Evolutionary conservation across 2,888 invertebrate species (phyloP).

Genomic region (Eristalinus aeneus): DNA sequence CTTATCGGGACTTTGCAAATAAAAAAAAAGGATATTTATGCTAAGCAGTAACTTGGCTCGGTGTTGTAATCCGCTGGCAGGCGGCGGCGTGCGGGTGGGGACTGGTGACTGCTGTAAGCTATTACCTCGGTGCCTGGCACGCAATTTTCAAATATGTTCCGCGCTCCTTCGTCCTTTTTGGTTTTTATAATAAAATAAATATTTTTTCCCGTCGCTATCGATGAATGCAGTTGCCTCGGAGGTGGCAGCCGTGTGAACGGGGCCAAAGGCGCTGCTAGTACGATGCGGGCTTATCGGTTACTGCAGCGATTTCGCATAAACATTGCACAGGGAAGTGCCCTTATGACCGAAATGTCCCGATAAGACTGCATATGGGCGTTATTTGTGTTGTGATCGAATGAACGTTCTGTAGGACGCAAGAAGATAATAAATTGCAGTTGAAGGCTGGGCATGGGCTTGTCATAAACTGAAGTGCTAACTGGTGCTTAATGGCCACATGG

Average conservation of each 20-base stretch:
- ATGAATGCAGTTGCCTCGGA: conserved; percentile 30
- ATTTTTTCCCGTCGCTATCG: conserved; percentile 37
- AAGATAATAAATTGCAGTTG: background rate
- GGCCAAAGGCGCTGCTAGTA: conserved; percentile 33
- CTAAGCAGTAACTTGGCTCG: conserved; percentile 22
- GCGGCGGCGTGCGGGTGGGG: background rate
- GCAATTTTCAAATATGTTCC: conserved; percentile 64
- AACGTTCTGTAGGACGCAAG: background rate
- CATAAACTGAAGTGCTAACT: no score
- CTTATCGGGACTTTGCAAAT: conserved; percentile 28
- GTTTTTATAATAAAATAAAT: conserved; percentile 43
- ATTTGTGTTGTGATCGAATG: background rate
- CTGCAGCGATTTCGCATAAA: conserved; percentile 33
- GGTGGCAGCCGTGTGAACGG: conserved; percentile 28
- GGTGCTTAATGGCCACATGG: no score
- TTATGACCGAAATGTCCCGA: background rate
- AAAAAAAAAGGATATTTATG: conserved; percentile 40
- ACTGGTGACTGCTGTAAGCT: background rate
- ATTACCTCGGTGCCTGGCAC: conserved; percentile 59
- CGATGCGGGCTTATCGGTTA: conserved; percentile 43
- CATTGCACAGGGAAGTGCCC: background rate
- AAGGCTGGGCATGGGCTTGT: background rate
- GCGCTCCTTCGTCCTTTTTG: conserved; percentile 7
- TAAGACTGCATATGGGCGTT: background rate
- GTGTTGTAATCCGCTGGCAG: conserved; percentile 36